Percentiles rank a stretch among this genome's conserved stretches.
Evolutionary conservation across 1,140 invertebrate genomes (phyloP).

Genomic region (Linepithema humile): DNA sequence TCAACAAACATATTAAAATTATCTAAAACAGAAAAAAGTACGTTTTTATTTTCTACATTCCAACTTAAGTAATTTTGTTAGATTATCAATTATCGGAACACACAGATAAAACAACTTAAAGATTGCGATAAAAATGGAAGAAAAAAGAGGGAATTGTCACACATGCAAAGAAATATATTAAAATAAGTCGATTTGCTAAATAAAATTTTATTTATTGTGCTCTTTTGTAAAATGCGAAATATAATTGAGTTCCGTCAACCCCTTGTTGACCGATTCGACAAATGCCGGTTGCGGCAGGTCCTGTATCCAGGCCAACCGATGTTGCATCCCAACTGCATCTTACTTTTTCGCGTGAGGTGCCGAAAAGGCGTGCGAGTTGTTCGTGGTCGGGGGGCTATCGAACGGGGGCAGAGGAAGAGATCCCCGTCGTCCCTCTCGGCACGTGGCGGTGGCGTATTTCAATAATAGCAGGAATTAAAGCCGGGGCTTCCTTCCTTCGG

Average conservation of each 20-base stretch:
- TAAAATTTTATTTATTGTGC: not conserved
- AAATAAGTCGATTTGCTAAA: too few relatives aligned
- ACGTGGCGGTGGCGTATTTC: slow-evolving; percentile 73
- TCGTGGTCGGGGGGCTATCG: slow-evolving; percentile 47
- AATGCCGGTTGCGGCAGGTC: not conserved
- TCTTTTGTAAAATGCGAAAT: too few relatives aligned
- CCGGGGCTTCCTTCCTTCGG: slow-evolving; percentile 47
- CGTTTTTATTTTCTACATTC: too few relatives aligned
- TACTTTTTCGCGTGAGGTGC: slow-evolving; percentile 63
- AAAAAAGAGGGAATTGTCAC: too few relatives aligned
- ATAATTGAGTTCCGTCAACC: not conserved
- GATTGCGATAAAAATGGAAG: too few relatives aligned
- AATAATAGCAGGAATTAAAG: slow-evolving; percentile 80
- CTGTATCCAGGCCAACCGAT: not conserved
- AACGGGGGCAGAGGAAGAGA: slow-evolving; percentile 31
- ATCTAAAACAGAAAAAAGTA: too few relatives aligned
- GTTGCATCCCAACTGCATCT: slow-evolving; percentile 40
- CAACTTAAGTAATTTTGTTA: too few relatives aligned
- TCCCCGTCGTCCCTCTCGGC: slow-evolving; percentile 61
- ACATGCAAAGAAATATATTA: too few relatives aligned
- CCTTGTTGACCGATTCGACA: not conserved
- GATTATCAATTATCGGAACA: too few relatives aligned
- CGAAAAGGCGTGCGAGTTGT: slow-evolving; percentile 36
- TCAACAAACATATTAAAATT: too few relatives aligned
- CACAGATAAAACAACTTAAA: too few relatives aligned